Base-by-base conservation (phyloP, 1,140 invertebrate genomes). In the Hycleus phaleratus region DNA sequence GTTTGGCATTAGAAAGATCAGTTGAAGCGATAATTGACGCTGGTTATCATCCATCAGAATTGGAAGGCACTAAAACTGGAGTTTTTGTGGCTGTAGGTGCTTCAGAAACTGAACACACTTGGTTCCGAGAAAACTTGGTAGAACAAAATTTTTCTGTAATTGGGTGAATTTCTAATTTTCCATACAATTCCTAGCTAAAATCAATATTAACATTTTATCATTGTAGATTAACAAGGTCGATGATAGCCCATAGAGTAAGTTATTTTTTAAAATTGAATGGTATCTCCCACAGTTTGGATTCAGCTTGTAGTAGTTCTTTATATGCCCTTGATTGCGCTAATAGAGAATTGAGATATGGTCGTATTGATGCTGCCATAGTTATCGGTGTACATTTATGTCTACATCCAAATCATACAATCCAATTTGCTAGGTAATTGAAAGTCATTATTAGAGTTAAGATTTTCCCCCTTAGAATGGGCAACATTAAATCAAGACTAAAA, bases 191-290 rank as follows among this genome's bases (percentile, higher is more conserved):
- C 0, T 4, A 42, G 18, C 9, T 7, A 42, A 11, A n/a, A n/a
- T 10, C 11, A n/a, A 11, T 18, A 18, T 18, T 18, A 11, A 42
- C 5, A 42, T 7, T 4, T 2, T 18, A 18, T n/a, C 9, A 8
- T 6, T n/a, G 1, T 9, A 42, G 40, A 9, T n/a, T 10, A 4
- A 42, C 40, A n/a, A 42, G 42, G 32, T 51, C 26, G 4, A 46
- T 97, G 91, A 82, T 97, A 72, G 87, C 92, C 1, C 94, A 96
- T 70, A 80, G 93, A 51, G 81, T 97, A 26, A 95, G 91, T 0
- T 88, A 87, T 58, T 84, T 79, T 72, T 65, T 89, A 7, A 84
- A 85, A 47, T 67, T 83, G 0, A 81, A 79, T 56, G 87, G 86
- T 26, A 92, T 92, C 0, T 93, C 91, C 47, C 89, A 87, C 71